Base-by-base conservation (phyloP, 2,888 invertebrate species). In the Zootermopsis nevadensis region DNA sequence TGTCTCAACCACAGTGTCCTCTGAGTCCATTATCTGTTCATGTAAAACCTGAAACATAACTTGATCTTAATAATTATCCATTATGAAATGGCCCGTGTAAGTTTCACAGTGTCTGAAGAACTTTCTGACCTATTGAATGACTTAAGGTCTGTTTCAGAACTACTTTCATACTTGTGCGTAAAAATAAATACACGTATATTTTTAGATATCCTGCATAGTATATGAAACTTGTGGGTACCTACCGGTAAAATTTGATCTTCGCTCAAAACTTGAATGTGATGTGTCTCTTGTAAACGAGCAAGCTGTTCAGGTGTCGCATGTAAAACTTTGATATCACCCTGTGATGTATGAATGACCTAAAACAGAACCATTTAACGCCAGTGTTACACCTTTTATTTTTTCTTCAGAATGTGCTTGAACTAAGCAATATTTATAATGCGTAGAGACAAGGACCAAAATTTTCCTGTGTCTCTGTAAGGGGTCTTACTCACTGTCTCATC, bases 231-330 rank as follows among this genome's bases (percentile, higher is more conserved):
- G 42, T 42, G 15, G 7, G n/a, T 74, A 82, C 85, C 83, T 76
- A 86, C 86, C 22, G 86, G 86, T 12, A 86, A 74, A 22, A 86
- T 79, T 30, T 85, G 84, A 72, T 86, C 86, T 48, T 84, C 85
- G 33, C 83, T 84, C 8, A 85, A 81, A 19, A 86, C 85, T 81
- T 86, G 85, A 77, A 85, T 84, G 31, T 86, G 83, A 79, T 85
- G 85, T 24, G 83, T 79, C 38, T 85, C 84, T 80, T 85, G 86
- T n/a, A 85, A 60, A 42, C 85, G 74, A 33, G 82, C 84, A 42
- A 86, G 84, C 66, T 86, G 86, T 60, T 86, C 86, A 33, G 85
- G 84, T 15, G 86, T 85, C 7, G 85, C 85, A 80, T 85, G 85
- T 31, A 85, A 74, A 22, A 86, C 85, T 80, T 85, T 84, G 27